Evolutionary conservation across 1,140 invertebrate species (phyloP), one percentile per base, ranked within the genome.

Genomic region (Branchinecta lindahli): DNA sequence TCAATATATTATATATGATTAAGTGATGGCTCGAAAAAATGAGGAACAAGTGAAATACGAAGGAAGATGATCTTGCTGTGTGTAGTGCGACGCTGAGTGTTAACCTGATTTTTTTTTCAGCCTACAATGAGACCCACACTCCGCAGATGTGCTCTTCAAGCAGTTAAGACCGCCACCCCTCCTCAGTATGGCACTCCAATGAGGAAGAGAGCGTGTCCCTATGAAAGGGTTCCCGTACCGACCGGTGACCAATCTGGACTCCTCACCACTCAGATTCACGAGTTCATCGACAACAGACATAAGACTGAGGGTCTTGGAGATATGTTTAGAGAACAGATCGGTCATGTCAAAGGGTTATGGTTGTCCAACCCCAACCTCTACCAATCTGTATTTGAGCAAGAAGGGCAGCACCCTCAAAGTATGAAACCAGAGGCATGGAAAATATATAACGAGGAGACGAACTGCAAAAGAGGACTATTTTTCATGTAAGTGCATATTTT

Each of bases 401-500:
- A 94, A 81, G 91, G 89, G 70, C 84, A 85, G 74, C 86, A 86
- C 75, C 91, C 91, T 0, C 79, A 79, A 67, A 89, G 92, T 78
- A 84, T 90, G 74, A 76, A 92, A 72, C 91, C 91, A 5, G 88
- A 92, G 75, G 82, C 89, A 4, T 94, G 91, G 90, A 77, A 83
- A 0, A 76, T 89, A 12, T 93, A 92, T 74, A 92, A 92, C 75
- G 77, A 89, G 74, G 77, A 84, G 3, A 83, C 87, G 72, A 82
- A 84, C 45, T 85, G 84, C 67, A 81, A 85, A 73, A 83, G 91
- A 73, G 91, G 91, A 18, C 79, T 94, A 9, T 87, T 93, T 75
- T 94, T 94, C 78, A 93, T 93, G 91, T 88, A 82, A 81, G 82
- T 82, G 70, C 66, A 68, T 65, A 74, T 69, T 68, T 66, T 70